Percentiles rank a stretch among this genome's conserved stretches.
Evolutionary conservation across 2,113 vertebrate genomes (phyloP).

Genomic region (Festucalex cinctus): DNA sequence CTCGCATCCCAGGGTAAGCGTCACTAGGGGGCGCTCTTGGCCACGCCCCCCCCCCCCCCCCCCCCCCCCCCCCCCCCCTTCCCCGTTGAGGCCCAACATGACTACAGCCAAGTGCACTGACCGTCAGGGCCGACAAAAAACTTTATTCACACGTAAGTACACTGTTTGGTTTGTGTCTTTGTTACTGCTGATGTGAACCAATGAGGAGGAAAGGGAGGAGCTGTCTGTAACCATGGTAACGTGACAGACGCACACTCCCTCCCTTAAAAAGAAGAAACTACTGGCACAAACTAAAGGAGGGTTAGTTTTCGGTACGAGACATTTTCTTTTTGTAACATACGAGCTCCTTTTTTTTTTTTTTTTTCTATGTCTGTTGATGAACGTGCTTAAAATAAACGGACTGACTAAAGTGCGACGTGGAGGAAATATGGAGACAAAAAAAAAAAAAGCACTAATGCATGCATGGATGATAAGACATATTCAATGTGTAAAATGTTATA

Average conservation of each 20-base stretch:
- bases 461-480: constrained; percentile 18
- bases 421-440: constrained; percentile 29
- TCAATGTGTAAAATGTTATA: constrained; percentile 32
- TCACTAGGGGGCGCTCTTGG: constrained; percentile 24
- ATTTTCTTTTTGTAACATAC: constrained; percentile 64
- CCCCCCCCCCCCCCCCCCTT: not conserved
- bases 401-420: not conserved
- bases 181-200: constrained; percentile 85
- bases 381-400: constrained; percentile 17
- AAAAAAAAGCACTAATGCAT: constrained; percentile 56
- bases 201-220: constrained; percentile 43
- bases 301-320: constrained; percentile 73
- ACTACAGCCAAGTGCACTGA: constrained; percentile 45
- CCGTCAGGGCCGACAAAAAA: constrained; percentile 35
- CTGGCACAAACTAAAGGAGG: constrained; percentile 64
- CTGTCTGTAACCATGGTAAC: constrained; percentile 51
- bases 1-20: not conserved
- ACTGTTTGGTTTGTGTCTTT: constrained; percentile 72
- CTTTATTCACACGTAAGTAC: constrained; percentile 35
- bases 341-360: constrained; percentile 61
- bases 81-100: constrained; percentile 13
- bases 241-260: constrained; percentile 64
- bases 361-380: constrained; percentile 50
- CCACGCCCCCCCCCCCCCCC: not conserved
- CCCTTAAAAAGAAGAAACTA: constrained; percentile 52